Conservation (phyloP, 2,797 vertebrate genomes). For the Lepus oiostolus region DNA sequence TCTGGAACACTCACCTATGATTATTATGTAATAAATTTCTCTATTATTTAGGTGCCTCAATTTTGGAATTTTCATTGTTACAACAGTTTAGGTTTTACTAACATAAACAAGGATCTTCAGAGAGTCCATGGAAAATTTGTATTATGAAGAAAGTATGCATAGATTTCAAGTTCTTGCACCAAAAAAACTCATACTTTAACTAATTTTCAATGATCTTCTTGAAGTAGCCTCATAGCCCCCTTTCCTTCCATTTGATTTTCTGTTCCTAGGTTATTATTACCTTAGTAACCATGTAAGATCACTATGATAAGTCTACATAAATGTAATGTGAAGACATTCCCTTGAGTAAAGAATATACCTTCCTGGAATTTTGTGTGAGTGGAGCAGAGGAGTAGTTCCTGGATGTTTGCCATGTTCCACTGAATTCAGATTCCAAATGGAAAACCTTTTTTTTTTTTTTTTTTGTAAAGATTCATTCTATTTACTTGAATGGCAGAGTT, state of each 20-base stretch:
- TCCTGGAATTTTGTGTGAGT: background rate
- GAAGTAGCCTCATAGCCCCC: background rate
- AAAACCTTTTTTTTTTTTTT: background rate
- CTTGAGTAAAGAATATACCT: background rate
- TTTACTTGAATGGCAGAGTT: too few relatives aligned
- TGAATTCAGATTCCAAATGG: background rate
- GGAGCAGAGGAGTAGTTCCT: background rate
- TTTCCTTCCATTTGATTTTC: background rate
- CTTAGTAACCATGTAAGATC: background rate
- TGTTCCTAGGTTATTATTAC: background rate
- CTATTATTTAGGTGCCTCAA: background rate
- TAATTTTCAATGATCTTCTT: too few relatives aligned
- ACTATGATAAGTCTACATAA: constrained; percentile 23
- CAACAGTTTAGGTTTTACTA: background rate
- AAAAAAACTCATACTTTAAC: too few relatives aligned
- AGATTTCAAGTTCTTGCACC: too few relatives aligned
- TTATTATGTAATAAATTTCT: background rate
- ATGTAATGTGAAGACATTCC: background rate
- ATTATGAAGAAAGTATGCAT: too few relatives aligned
- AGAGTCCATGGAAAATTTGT: too few relatives aligned
- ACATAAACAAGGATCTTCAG: background rate
- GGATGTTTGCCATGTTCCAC: background rate
- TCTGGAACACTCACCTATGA: background rate
- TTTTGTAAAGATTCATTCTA: too few relatives aligned
- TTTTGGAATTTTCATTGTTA: background rate